These are phyloP conservation scores for Rhyacophila brunnea DNA, from an alignment of 1,140 invertebrate genomes.

Conservation along the genomic window DNA sequence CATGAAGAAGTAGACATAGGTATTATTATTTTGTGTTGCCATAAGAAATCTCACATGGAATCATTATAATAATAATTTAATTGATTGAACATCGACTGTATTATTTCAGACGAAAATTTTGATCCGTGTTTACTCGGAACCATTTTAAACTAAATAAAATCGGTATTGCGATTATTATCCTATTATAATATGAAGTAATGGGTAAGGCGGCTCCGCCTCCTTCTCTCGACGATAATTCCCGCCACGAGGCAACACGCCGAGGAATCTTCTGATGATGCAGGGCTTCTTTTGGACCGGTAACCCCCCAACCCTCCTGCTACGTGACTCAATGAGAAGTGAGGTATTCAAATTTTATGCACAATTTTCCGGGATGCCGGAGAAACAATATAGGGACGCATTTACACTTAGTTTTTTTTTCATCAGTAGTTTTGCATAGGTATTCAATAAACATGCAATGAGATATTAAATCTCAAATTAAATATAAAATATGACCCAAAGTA, in stretches of 20 bases:
- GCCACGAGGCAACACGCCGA: slow-evolving; percentile 26
- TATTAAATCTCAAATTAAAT: too few species aligned
- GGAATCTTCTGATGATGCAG: slow-evolving; percentile 19
- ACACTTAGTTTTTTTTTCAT: too few species aligned
- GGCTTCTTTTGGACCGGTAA: slow-evolving; percentile 9
- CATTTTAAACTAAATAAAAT: not conserved
- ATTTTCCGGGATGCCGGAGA: not conserved
- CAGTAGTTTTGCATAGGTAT: not conserved
- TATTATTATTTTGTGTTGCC: too few species aligned
- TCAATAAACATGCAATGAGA: too few species aligned
- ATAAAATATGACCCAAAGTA: too few species aligned
- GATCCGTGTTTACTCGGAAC: too few species aligned
- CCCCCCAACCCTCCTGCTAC: slow-evolving; percentile 1
- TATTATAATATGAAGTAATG: slow-evolving; percentile 2
- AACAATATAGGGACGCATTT: too few species aligned
- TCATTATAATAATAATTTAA: too few species aligned
- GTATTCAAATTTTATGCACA: not conserved
- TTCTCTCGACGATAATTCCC: not conserved
- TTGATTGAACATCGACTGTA: too few species aligned
- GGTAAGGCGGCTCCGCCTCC: not conserved
- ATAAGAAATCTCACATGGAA: too few species aligned
- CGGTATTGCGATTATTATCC: not conserved
- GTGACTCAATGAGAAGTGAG: slow-evolving; percentile 24
- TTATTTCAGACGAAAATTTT: too few species aligned
- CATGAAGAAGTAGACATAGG: too few species aligned